Evolutionary conservation across 2,113 vertebrate species (phyloP).

Genomic region (Melanotaenia duboulayi): DNA sequence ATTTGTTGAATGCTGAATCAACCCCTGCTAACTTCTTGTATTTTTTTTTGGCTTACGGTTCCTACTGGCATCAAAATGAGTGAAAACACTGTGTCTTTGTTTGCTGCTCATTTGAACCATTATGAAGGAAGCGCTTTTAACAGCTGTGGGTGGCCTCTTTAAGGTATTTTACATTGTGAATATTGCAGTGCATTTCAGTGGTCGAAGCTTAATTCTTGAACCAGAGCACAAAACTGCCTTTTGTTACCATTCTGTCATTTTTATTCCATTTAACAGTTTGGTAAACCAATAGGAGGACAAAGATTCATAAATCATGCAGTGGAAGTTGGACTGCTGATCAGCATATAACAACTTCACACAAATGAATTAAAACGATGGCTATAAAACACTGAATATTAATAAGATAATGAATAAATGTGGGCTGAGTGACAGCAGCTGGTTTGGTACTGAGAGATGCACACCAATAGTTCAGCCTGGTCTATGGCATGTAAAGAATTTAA

Average conservation of each 20-base stretch:
- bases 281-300: not conserved
- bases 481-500: not conserved
- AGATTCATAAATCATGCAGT: slow-evolving; percentile 27
- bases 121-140: slow-evolving; percentile 51
- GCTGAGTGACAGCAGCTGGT: slow-evolving; percentile 4
- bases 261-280: not conserved
- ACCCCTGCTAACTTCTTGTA: not conserved
- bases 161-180: slow-evolving; percentile 24
- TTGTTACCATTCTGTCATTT: slow-evolving; percentile 8
- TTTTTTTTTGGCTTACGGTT: slow-evolving; percentile 25
- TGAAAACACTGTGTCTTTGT: slow-evolving; percentile 1
- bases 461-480: not conserved
- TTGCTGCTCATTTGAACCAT: slow-evolving; percentile 29
- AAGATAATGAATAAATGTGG: slow-evolving; percentile 9
- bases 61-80: slow-evolving; percentile 22
- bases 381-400: not conserved
- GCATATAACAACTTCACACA: slow-evolving; percentile 16
- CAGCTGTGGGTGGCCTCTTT: slow-evolving; percentile 41
- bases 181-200: not conserved
- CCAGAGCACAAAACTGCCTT: slow-evolving; percentile 3
- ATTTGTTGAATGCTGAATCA: too few species aligned
- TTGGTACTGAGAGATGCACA: not conserved
- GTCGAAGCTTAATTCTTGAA: slow-evolving; percentile 21
- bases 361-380: slow-evolving; percentile 2
- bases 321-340: not conserved